Base-by-base conservation (phyloP, 2,113 vertebrate species). In the Pelecanus crispus region DNA sequence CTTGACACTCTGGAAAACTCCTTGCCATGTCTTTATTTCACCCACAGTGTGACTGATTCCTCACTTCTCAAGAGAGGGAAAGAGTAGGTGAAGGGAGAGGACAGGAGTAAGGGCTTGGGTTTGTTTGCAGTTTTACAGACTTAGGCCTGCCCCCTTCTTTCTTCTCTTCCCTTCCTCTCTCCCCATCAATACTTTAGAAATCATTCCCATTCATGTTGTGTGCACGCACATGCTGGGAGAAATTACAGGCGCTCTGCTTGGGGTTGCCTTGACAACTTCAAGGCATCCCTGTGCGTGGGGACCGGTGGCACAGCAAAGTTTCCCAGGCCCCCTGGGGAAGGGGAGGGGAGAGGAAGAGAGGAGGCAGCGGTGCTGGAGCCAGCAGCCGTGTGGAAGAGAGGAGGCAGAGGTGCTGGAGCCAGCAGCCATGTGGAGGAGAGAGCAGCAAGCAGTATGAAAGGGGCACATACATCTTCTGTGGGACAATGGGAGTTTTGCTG, bases 291-390 rank as follows among this genome's bases (percentile, higher is more conserved):
- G 92, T 95, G 83, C 53, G 47, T 86, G 74, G 49, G 88, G 80
- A 66, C 84, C 65, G 77, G 94, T 95, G 94, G 96, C 95, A 96
- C 97, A 93, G 98, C 92, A 90, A 31, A 95, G 96, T 98, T 98
- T 98, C 97, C 97, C 97, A 98, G 97, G 97, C 92, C 92, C 85
- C 91, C 91, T 92, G 96, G 89, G 96, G 95, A 95, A 87, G 62
- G 49, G 71, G 89, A 97, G 97, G 94, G 73, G 85, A 92, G 65
- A 55, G 88, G 94, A 91, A 52, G 68, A 91, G 85, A 68, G 89
- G 56, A 96, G 93, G 90, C 94, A 77, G 81, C 90, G 92, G 68
- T 79, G 86, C 83, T 52, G 80, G 90, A 87, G 86, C 93, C 92
- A 95, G 86, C 52, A 74, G 83, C 73, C 21, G 9, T 71, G 95